A percentile compares a stretch with the other conserved stretches of the same genome.
Conservation (phyloP, 2,113 vertebrate species). For the Alethe diademata region DNA sequence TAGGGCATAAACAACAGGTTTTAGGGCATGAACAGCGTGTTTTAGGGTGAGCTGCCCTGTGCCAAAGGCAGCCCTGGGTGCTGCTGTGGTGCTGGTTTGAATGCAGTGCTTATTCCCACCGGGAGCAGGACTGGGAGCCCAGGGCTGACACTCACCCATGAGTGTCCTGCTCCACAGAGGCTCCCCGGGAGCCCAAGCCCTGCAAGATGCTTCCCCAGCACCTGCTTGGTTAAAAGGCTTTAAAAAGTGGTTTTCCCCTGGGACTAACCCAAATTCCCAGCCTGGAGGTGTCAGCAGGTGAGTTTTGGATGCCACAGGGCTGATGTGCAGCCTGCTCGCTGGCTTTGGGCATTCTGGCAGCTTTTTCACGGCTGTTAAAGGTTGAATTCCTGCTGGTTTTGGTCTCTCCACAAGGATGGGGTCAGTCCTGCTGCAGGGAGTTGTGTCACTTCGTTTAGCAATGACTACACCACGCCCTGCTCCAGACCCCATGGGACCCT, state of each 20-base stretch:
- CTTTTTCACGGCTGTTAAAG: accelerated
- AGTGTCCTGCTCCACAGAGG: accelerated
- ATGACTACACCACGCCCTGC: accelerated
- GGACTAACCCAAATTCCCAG: not conserved
- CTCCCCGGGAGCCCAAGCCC: not conserved
- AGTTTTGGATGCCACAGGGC: accelerated
- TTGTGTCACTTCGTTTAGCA: accelerated
- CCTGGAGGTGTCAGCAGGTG: accelerated
- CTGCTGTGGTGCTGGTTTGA: not conserved
- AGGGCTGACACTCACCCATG: accelerated
- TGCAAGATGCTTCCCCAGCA: not conserved
- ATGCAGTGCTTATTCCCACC: accelerated
- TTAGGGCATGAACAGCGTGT: accelerated
- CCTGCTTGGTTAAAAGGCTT: not conserved
- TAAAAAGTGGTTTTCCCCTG: accelerated
- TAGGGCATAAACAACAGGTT: accelerated
- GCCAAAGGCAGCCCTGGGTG: not conserved
- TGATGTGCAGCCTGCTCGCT: accelerated
- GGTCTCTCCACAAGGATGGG: not conserved
- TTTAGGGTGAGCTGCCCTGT: not conserved
- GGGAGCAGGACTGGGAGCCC: accelerated
- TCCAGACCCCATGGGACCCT: accelerated
- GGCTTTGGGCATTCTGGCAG: not conserved
- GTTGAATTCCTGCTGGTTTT: not conserved
- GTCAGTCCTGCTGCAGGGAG: accelerated